Base-by-base conservation (phyloP, 2,797 vertebrate genomes). In the Adrianichthys oophorus region DNA sequence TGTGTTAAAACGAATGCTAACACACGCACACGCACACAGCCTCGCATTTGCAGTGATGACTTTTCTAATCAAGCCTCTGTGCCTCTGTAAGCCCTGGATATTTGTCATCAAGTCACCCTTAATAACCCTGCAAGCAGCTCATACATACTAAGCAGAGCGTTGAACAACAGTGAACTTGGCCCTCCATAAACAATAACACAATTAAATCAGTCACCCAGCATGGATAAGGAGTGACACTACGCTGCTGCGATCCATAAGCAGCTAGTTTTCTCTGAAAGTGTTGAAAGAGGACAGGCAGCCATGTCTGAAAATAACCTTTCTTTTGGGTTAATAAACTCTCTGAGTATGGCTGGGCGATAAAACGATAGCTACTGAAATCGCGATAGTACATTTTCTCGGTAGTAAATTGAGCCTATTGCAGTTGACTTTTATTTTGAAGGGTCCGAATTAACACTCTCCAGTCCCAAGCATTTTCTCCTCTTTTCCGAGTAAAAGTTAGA, bases 101-200 rank as follows among this genome's bases (percentile, higher is more conserved):
- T 89, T 88, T 90, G 83, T 88, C 84, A 84, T 83, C 68, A 73
- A 87, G 82, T 89, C 85, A 76, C 62, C 79, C 70, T 69, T 84
- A 83, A 83, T 87, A 85, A 85, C 72, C 72, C 70, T 41, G 72
- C 37, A 41, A 75, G 74, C 79, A 57, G 68, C 79, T 86, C 84
- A 80, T 84, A 83, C 86, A 84, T 80, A 84, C 77, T 85, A 76
- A 84, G 76, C 84, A 82, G 69, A 74, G 63, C 84, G 82, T 87
- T 87, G 80, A 87, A 84, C 86, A 85, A 77, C 82, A 59, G 76
- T 59, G 26, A 66, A 70, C 70, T 84, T 77, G 76, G 74, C 67
- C 76, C 57, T 77, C 61, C 56, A 67, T 80, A 84, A 82, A 81
- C 83, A 84, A 78, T 70, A 78, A 65, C 79, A 87, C 83, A 84